Conservation (phyloP, 35 echinoderm and acorn worm species). For the Ophioderma brevispina region DNA sequence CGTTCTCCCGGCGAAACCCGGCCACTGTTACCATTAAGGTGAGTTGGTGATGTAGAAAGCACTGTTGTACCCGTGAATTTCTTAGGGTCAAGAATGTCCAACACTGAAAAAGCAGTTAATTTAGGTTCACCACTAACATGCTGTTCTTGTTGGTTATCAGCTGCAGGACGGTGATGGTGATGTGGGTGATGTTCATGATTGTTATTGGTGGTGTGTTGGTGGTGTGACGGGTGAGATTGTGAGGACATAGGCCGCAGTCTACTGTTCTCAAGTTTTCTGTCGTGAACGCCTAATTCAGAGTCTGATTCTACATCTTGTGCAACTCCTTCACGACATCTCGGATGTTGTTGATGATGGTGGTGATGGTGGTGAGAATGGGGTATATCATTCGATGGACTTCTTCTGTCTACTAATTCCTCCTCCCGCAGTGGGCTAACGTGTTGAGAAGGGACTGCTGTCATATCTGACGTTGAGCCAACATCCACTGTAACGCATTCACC, state of each 20-base stretch:
- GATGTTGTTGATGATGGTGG: background rate
- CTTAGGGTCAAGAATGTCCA: constrained; percentile 29
- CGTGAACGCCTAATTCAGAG: background rate
- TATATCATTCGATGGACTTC: background rate
- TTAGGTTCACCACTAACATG: background rate
- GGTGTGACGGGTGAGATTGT: background rate
- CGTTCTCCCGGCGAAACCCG: background rate
- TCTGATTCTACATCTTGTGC: background rate
- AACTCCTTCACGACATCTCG: background rate
- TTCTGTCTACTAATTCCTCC: background rate
- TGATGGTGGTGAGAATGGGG: too few species aligned
- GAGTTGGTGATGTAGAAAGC: background rate
- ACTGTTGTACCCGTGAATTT: background rate
- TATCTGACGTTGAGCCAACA: background rate
- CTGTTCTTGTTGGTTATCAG: background rate
- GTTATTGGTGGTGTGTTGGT: background rate
- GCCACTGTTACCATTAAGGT: background rate
- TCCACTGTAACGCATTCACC: constrained; percentile 12
- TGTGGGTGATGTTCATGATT: background rate
- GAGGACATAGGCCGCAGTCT: background rate
- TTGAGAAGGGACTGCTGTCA: background rate
- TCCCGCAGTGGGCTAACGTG: background rate
- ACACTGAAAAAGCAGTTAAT: constrained; percentile 31
- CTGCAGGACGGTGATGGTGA: background rate
- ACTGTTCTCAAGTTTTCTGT: background rate